Percentiles rank a stretch among this genome's conserved stretches.
Conservation (phyloP, 2,888 invertebrate genomes). For the Limnephilus marmoratus region DNA sequence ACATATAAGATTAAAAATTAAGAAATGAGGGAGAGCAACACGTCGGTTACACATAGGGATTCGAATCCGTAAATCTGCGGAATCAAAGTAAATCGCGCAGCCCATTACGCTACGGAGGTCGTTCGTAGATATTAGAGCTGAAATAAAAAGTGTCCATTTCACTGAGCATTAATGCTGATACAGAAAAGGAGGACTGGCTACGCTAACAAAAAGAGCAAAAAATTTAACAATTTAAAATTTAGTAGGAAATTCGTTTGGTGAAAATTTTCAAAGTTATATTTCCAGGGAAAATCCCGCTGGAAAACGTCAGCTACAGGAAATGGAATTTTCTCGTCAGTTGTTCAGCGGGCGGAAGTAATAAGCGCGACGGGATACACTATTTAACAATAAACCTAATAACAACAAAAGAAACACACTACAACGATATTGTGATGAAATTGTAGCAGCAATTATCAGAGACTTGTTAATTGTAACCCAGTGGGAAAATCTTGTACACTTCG, state of each 20-base stretch:
- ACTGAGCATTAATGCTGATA: neutral
- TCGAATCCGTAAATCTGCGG: neutral
- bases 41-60: too few relatives aligned
- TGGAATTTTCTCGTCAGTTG: neutral
- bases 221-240: neutral
- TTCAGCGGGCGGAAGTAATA: neutral
- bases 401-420: neutral
- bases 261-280: neutral
- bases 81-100: neutral
- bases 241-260: neutral
- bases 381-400: neutral
- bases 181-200: neutral
- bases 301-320: neutral
- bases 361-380: neutral
- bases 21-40: too few relatives aligned
- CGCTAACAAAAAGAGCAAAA: neutral
- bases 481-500: neutral
- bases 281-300: neutral
- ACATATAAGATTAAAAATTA: too few relatives aligned
- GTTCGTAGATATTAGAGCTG: neutral
- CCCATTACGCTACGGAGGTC: neutral
- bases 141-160: neutral
- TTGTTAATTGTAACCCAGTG: neutral
- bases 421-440: neutral
- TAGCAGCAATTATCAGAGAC: neutral